These are phyloP conservation scores for Drosophila equinoxialis DNA, from an alignment of 1,140 invertebrate species.

Conservation along the genomic window DNA sequence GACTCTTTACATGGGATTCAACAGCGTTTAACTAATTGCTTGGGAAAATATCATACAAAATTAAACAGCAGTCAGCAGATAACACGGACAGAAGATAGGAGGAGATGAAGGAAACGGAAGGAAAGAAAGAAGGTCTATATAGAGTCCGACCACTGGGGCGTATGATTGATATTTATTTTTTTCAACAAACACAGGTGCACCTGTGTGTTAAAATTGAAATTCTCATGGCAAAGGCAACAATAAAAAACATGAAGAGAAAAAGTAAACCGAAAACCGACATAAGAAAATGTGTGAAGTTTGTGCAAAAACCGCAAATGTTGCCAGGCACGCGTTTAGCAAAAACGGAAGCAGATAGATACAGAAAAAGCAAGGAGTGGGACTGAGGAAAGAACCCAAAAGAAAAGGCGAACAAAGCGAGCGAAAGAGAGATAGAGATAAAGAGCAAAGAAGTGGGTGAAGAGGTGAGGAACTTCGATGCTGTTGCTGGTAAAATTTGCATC, in stretches of 20 bases:
- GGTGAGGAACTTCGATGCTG: constrained; percentile 12
- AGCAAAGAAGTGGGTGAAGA: background rate
- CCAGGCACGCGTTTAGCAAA: constrained; percentile 69
- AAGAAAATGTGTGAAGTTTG: constrained; percentile 80
- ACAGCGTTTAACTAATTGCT: constrained; percentile 57
- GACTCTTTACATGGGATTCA: background rate
- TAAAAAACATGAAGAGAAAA: constrained; percentile 35
- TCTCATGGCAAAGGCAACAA: constrained; percentile 69
- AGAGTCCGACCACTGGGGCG: constrained; percentile 55
- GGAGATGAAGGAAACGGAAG: background rate
- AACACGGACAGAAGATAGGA: constrained; percentile 14
- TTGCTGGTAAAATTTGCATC: constrained; percentile 71
- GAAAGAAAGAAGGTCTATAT: constrained; percentile 22
- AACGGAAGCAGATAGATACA: constrained; percentile 18
- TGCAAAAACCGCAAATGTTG: constrained; percentile 79
- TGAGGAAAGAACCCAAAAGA: constrained; percentile 5
- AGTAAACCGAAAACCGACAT: constrained; percentile 47
- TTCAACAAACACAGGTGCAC: constrained; percentile 74
- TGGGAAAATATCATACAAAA: constrained; percentile 56
- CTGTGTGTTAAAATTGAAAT: constrained; percentile 76
- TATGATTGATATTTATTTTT: constrained; percentile 81
- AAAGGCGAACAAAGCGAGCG: constrained; percentile 12
- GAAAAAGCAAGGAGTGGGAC: constrained; percentile 16
- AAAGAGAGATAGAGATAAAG: background rate
- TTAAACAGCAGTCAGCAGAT: constrained; percentile 46